Evolutionary conservation across 2,113 vertebrate species (phyloP).

Genomic region (Nyctibius bracteatus): DNA sequence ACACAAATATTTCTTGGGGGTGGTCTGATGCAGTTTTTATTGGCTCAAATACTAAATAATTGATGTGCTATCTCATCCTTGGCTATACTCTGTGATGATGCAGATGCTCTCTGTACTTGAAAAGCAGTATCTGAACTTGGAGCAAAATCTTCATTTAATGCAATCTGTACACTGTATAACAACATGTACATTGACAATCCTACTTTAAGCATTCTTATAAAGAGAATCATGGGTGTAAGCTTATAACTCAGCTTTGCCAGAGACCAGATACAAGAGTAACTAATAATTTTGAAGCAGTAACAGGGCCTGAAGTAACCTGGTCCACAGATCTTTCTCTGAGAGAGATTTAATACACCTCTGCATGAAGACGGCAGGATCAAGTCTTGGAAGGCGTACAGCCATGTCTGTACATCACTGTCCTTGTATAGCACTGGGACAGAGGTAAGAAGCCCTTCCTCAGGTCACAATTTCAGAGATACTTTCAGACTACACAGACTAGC

Average conservation of each 20-base stretch:
- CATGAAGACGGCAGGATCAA: background rate
- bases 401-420: background rate
- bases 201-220: background rate
- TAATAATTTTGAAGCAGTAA: background rate
- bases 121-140: background rate
- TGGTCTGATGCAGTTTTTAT: slow-evolving; percentile 24
- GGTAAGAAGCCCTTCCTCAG: background rate
- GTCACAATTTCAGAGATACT: background rate
- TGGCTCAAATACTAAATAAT: slow-evolving; percentile 41
- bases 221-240: background rate
- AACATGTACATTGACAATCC: background rate
- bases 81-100: slow-evolving; percentile 6
- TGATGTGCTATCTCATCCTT: slow-evolving; percentile 20
- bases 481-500: background rate
- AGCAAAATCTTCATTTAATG: background rate
- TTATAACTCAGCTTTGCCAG: background rate
- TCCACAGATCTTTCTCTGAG: background rate
- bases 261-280: background rate
- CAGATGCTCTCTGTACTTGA: slow-evolving; percentile 11
- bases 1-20: background rate
- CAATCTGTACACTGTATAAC: background rate
- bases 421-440: background rate
- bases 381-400: background rate
- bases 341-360: background rate
- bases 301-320: background rate